phyloP scores from a whole-genome alignment of 2,113 vertebrate species.

The Psephotus haematonotus region DNA sequence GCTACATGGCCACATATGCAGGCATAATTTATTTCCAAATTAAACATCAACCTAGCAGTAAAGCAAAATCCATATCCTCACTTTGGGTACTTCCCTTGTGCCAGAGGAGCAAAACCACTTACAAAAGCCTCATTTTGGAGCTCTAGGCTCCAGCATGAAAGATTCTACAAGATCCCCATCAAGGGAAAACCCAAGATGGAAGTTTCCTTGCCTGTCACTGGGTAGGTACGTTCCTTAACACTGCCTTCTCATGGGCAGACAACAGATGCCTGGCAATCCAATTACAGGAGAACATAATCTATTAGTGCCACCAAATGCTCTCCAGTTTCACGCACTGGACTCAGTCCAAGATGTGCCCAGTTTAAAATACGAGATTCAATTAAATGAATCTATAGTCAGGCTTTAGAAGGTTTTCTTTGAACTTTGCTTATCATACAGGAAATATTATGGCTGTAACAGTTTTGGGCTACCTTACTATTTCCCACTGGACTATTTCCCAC shows the following conservation, averaged over 20 bases:
- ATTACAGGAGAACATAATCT: neutral
- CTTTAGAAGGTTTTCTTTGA: neutral
- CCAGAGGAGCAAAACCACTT: neutral
- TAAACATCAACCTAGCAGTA: neutral
- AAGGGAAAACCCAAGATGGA: neutral
- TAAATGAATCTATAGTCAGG: neutral
- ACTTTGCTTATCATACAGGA: neutral
- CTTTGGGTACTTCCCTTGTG: neutral
- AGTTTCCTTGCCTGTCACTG: neutral
- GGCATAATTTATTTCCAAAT: neutral
- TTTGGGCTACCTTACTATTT: neutral
- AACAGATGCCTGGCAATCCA: neutral
- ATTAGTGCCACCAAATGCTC: neutral
- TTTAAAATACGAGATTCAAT: neutral
- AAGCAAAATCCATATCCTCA: neutral
- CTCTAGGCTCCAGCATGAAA: neutral
- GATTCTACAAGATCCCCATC: neutral
- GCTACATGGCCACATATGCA: fast-evolving
- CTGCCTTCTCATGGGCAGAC: neutral
- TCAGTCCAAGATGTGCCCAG: neutral
- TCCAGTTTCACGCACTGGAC: neutral
- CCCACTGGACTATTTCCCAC: neutral
- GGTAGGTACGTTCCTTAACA: neutral
- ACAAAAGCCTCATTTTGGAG: neutral
- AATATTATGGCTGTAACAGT: neutral